These are phyloP conservation scores for Lanistes nyassanus DNA, from an alignment of 1,140 invertebrate genomes.

Conservation along the genomic window DNA sequence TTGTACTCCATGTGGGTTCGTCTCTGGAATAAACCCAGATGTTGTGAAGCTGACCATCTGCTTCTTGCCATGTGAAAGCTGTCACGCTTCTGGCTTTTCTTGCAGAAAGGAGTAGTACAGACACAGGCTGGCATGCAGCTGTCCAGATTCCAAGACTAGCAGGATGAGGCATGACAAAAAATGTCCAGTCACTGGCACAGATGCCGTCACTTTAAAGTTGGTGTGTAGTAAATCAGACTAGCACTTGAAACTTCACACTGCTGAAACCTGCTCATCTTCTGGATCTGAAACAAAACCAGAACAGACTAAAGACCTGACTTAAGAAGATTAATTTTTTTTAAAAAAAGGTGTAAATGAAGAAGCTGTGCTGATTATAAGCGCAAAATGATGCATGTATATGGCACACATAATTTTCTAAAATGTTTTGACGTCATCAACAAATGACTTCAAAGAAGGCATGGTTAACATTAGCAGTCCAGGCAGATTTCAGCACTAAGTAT, in stretches of 20 bases:
- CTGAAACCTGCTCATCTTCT: constrained; percentile 52
- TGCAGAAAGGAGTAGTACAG: too few species aligned
- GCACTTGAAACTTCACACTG: constrained; percentile 33
- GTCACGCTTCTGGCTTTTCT: too few species aligned
- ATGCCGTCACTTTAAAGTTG: too few species aligned
- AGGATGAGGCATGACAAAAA: too few species aligned
- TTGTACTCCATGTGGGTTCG: too few species aligned
- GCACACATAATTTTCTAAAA: not conserved
- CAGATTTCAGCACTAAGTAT: not conserved
- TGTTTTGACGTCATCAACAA: not conserved
- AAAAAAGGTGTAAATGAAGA: not conserved
- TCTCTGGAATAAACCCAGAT: too few species aligned
- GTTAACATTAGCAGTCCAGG: not conserved
- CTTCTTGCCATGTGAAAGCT: too few species aligned
- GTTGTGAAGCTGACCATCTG: too few species aligned
- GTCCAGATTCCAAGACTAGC: too few species aligned
- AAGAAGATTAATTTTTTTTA: not conserved
- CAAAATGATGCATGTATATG: not conserved
- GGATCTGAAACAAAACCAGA: constrained; percentile 26
- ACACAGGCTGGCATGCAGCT: too few species aligned
- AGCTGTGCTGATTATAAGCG: not conserved
- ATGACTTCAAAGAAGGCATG: not conserved
- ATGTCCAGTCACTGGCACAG: too few species aligned
- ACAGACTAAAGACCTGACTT: not conserved
- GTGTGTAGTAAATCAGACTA: too few species aligned